Conservation (phyloP, 2,888 invertebrate genomes). For the Didymodactylos carnosus region DNA sequence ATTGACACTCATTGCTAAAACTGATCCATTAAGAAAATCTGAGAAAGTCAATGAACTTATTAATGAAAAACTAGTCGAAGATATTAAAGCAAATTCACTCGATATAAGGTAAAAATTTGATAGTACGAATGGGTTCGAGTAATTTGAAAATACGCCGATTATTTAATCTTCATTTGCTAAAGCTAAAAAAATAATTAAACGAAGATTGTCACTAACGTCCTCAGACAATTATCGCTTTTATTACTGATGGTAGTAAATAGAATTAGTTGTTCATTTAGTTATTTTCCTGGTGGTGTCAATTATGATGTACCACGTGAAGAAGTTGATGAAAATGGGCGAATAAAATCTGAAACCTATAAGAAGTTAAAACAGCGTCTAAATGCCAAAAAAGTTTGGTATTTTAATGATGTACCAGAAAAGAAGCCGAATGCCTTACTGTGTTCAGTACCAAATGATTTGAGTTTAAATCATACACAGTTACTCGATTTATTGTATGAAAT, state of each 20-base stretch:
- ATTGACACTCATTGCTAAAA: not conserved
- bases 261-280: not conserved
- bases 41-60: not conserved
- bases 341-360: constrained; percentile 4
- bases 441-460: not conserved
- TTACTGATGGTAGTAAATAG: too few relatives aligned
- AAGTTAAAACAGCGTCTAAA: constrained; percentile 7
- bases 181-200: too few relatives aligned
- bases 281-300: constrained; percentile 11
- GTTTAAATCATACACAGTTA: not conserved
- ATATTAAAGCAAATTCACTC: not conserved
- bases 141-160: too few relatives aligned
- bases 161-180: too few relatives aligned
- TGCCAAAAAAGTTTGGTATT: constrained; percentile 4
- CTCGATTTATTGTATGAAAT: not conserved
- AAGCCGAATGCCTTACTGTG: not conserved
- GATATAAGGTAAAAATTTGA: not conserved
- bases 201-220: too few relatives aligned
- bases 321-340: not conserved
- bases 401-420: constrained; percentile 1
- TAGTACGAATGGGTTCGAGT: too few relatives aligned
- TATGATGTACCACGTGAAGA: constrained; percentile 10
- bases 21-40: not conserved
- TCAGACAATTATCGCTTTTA: too few relatives aligned
- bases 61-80: not conserved